These are phyloP conservation scores for Pangasius sanitwongsei DNA, from an alignment of 2,797 vertebrate genomes.

Conservation along the genomic window DNA sequence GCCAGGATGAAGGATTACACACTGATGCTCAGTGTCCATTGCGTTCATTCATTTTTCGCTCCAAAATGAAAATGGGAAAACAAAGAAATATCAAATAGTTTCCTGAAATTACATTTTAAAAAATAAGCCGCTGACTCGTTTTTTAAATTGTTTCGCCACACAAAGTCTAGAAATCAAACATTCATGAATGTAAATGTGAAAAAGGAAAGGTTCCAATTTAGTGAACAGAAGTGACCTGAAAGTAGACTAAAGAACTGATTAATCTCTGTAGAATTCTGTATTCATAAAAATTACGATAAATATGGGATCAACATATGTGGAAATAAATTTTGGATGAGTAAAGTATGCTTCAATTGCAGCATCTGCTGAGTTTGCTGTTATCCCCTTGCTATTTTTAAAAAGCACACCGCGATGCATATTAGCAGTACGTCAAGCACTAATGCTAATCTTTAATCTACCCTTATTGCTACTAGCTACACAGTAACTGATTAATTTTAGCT, in stretches of 20 bases:
- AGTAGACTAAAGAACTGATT: no score
- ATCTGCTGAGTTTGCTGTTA: neutral
- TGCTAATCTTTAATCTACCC: neutral
- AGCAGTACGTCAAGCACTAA: neutral
- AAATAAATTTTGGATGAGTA: neutral
- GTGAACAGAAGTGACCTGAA: neutral
- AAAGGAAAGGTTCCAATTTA: neutral
- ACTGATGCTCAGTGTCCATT: neutral
- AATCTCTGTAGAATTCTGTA: neutral
- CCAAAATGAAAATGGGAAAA: neutral
- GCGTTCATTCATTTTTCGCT: neutral
- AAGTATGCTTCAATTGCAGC: neutral
- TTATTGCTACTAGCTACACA: neutral
- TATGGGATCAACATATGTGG: no score
- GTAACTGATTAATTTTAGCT: neutral
- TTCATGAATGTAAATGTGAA: neutral
- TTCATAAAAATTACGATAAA: neutral
- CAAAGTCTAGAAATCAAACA: neutral
- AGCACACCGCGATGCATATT: neutral
- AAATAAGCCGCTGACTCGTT: neutral
- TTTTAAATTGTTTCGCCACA: neutral
- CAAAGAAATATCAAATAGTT: neutral
- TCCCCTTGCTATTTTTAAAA: neutral
- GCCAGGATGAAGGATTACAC: neutral
- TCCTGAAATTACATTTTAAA: neutral